Conservation (phyloP, 2,888 invertebrate genomes). For the Stenodema calcarata region DNA sequence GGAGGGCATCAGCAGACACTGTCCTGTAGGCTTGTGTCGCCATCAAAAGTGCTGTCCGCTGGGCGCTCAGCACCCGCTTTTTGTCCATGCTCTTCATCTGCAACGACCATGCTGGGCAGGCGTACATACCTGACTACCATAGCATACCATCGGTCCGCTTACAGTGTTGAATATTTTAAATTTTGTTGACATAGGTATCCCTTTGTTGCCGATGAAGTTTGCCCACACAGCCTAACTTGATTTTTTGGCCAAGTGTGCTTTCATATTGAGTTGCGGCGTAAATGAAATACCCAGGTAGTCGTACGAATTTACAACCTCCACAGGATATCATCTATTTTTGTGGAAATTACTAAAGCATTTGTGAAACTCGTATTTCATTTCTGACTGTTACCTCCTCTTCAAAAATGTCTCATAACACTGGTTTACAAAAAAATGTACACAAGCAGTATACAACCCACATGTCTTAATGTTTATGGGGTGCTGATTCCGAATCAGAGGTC, state of each 20-base stretch:
- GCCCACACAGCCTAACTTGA: neutral
- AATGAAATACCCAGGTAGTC: neutral
- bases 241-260: neutral
- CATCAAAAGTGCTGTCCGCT: constrained; percentile 1
- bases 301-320: neutral
- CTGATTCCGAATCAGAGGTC: no score
- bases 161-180: neutral
- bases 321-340: no score
- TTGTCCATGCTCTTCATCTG: neutral
- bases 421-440: no score
- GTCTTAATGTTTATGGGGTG: no score
- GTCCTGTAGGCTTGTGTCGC: constrained; percentile 12
- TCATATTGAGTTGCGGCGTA: neutral
- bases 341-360: no score
- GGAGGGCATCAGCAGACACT: neutral
- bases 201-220: neutral
- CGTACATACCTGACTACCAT: neutral
- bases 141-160: neutral
- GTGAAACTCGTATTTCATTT: no score
- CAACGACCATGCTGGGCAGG: neutral
- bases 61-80: neutral
- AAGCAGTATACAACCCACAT: no score
- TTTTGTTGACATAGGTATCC: neutral
- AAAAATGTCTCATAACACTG: no score
- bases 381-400: no score